Percentiles rank a stretch among this genome's conserved stretches.
These are phyloP conservation scores for Helicoverpa zea DNA, from an alignment of 1,140 invertebrate species.

Conservation along the genomic window DNA sequence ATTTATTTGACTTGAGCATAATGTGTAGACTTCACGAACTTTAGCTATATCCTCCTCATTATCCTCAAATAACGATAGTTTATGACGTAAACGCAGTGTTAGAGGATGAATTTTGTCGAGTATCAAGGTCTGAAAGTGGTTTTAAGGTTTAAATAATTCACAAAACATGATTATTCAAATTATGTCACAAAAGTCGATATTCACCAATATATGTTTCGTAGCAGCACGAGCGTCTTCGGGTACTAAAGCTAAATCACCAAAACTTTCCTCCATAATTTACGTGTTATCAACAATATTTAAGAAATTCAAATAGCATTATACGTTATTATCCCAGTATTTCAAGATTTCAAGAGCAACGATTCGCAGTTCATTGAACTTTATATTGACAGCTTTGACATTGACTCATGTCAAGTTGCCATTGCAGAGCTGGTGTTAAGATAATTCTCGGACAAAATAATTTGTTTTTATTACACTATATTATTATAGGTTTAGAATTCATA, in stretches of 20 bases:
- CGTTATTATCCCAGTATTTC: no score
- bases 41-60: conserved; percentile 56
- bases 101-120: conserved; percentile 67
- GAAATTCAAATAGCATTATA: background rate
- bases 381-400: no score
- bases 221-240: conserved; percentile 53
- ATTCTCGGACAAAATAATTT: no score
- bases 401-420: no score
- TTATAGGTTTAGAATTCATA: no score
- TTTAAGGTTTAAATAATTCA: conserved; percentile 19
- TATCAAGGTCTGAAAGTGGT: conserved; percentile 61
- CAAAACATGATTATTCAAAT: background rate
- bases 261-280: conserved; percentile 43
- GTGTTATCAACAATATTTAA: background rate
- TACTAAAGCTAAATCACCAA: conserved; percentile 45
- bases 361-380: no score
- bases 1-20: conserved; percentile 81
- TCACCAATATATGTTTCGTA: conserved; percentile 61
- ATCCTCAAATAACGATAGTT: conserved; percentile 55
- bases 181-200: conserved; percentile 39
- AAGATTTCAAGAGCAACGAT: no score
- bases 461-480: no score
- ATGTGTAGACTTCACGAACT: conserved; percentile 68
- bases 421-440: no score
- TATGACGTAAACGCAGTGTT: conserved; percentile 62